Evolutionary conservation across 2,797 vertebrate species (phyloP).

Genomic region (Sphenodon punctatus): DNA sequence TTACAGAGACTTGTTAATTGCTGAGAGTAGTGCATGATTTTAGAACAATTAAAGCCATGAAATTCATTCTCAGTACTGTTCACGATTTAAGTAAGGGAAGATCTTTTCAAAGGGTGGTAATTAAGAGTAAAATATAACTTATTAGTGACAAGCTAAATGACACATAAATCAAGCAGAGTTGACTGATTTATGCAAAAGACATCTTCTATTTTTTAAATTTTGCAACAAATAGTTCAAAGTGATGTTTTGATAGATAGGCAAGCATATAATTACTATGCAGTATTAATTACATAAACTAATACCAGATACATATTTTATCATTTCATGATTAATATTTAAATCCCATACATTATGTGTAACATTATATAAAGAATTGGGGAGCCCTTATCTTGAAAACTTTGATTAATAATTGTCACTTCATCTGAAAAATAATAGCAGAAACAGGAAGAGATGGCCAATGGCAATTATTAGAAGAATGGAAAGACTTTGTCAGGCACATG

Average conservation of each 20-base stretch:
- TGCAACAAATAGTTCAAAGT: neutral
- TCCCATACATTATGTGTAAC: too few relatives aligned
- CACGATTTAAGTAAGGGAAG: slow-evolving; percentile 8
- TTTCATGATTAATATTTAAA: neutral
- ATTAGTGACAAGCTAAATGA: slow-evolving; percentile 34
- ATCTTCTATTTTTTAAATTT: neutral
- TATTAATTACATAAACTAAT: neutral
- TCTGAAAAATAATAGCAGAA: neutral
- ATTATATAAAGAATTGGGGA: too few relatives aligned
- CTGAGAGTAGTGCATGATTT: slow-evolving; percentile 35
- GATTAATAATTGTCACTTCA: rapidly evolving
- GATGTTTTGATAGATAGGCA: neutral
- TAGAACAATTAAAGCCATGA: slow-evolving; percentile 40
- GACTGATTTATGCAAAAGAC: neutral
- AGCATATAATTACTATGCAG: neutral
- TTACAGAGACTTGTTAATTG: slow-evolving; percentile 48
- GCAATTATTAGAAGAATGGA: neutral
- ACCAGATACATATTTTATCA: neutral
- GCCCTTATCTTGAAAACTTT: neutral
- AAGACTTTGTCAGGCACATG: neutral
- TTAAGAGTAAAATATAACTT: slow-evolving; percentile 38
- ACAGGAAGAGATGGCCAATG: neutral
- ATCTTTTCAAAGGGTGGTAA: slow-evolving; percentile 17
- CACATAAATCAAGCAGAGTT: neutral
- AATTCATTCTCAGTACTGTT: neutral